Base-by-base conservation (phyloP, 2,113 vertebrate genomes). In the Laticauda laticaudata region DNA sequence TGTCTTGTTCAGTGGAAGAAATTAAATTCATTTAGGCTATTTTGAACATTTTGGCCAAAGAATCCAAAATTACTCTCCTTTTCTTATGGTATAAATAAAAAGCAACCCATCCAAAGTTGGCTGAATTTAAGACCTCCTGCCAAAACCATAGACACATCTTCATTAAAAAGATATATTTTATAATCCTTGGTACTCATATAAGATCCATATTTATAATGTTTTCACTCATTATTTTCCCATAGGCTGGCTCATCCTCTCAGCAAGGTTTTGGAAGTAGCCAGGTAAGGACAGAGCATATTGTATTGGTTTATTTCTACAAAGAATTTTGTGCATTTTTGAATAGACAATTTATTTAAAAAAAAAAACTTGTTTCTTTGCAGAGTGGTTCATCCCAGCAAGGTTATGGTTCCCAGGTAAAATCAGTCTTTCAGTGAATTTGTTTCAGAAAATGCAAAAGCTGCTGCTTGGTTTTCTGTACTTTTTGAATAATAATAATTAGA, bases 261-360 rank as follows among this genome's bases (percentile, higher is more conserved):
- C 91, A 92, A 87, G 34, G 24, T 61, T 92, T 21, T 92, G 86
- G 91, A 92, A 92, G 43, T 53, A 92, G 56, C 29, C 91, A 92
- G 20, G 86, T 92, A 92, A 87, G 69, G 34, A 64, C 26, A 75
- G 15, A 75, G 2, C 34, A 39, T 81, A 39, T 21, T 81, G 29
- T n/a, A 29, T 69, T 34, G 69, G 39, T 81, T 81, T 81, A 81
- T 81, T 39, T 43, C 18, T 81, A 81, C 69, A 39, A 81, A 81
- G 69, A 39, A 39, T 81, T 81, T 75, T 75, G 69, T 75, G 15
- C 34, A 18, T 75, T 75, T 39, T 75, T 34, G 12, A 69, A 69
- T 11, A 3, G 61, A 11, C 26, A n/a, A 69, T 69, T 75, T 75
- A 75, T 53, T 12, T 45, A 18, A 6, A 15, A n/a, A 64, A 61